These are phyloP conservation scores for Spicauda simplicius DNA, from an alignment of 2,888 invertebrate genomes.

Conservation along the genomic window DNA sequence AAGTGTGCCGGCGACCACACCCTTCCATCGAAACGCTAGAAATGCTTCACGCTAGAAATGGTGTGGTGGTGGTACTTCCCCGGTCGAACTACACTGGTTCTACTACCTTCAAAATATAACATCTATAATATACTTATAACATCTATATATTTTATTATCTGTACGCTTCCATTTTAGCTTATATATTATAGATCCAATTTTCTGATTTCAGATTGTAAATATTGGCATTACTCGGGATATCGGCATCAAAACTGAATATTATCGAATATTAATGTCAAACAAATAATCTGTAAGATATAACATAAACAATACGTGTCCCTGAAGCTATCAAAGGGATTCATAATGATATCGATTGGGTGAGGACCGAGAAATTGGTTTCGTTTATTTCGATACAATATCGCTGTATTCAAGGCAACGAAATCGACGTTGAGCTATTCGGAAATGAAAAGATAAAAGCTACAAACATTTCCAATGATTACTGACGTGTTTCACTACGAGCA, in stretches of 20 bases:
- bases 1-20: too few species aligned
- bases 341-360: slow-evolving; percentile 27
- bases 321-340: slow-evolving; percentile 34
- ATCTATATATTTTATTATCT: too few species aligned
- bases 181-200: neutral
- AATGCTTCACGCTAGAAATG: too few species aligned
- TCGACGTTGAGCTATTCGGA: slow-evolving; percentile 9
- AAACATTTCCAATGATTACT: slow-evolving; percentile 15
- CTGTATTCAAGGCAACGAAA: slow-evolving; percentile 8
- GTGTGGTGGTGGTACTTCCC: too few species aligned
- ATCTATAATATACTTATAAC: too few species aligned
- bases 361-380: slow-evolving; percentile 31
- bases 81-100: too few species aligned
- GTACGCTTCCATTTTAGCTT: neutral
- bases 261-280: slow-evolving; percentile 17
- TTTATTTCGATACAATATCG: slow-evolving; percentile 20
- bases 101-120: too few species aligned
- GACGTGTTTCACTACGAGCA: neutral
- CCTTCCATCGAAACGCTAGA: too few species aligned
- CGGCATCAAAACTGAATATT: slow-evolving; percentile 4
- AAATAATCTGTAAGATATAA: slow-evolving; percentile 16
- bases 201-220: neutral
- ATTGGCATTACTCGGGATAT: neutral
- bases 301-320: slow-evolving; percentile 34
- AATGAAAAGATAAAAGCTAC: slow-evolving; percentile 18